Percentiles rank a stretch among this genome's conserved stretches.
Conservation (phyloP, 2,888 invertebrate genomes). For the Hylaea fasciaria region DNA sequence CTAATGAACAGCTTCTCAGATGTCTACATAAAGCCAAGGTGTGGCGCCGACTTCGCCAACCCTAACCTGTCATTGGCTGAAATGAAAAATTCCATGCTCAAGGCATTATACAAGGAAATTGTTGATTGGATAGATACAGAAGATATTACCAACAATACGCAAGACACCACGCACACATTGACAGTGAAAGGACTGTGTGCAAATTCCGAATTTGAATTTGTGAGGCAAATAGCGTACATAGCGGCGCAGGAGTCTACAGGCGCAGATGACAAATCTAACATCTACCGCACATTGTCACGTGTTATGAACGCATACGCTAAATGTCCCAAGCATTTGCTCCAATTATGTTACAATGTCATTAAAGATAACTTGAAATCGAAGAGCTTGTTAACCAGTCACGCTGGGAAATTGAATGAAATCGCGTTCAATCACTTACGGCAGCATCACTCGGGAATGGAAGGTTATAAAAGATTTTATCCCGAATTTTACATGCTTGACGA, state of each 20-base stretch:
- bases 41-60: conserved; percentile 69
- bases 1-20: conserved; percentile 86
- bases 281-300: conserved; percentile 50
- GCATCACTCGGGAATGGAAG: conserved; percentile 33
- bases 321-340: conserved; percentile 52
- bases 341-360: conserved; percentile 51
- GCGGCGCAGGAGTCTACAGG: conserved; percentile 56
- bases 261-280: conserved; percentile 21
- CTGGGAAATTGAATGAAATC: conserved; percentile 52
- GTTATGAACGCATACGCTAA: conserved; percentile 64
- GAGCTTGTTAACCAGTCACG: conserved; percentile 34
- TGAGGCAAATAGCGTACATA: conserved; percentile 83
- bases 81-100: conserved; percentile 79
- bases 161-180: conserved; percentile 61
- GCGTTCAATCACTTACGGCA: conserved; percentile 47
- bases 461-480: conserved; percentile 62
- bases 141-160: conserved; percentile 24
- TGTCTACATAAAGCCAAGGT: conserved; percentile 86
- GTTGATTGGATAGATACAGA: conserved; percentile 49
- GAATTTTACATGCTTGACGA: conserved; percentile 54
- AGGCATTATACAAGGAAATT: conserved; percentile 56
- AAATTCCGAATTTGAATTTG: conserved; percentile 78
- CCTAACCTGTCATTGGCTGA: conserved; percentile 74
- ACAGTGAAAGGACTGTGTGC: conserved; percentile 77
- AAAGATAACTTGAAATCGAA: conserved; percentile 43